Conservation (phyloP, 2,797 vertebrate species). For the Malacoraja senta region DNA sequence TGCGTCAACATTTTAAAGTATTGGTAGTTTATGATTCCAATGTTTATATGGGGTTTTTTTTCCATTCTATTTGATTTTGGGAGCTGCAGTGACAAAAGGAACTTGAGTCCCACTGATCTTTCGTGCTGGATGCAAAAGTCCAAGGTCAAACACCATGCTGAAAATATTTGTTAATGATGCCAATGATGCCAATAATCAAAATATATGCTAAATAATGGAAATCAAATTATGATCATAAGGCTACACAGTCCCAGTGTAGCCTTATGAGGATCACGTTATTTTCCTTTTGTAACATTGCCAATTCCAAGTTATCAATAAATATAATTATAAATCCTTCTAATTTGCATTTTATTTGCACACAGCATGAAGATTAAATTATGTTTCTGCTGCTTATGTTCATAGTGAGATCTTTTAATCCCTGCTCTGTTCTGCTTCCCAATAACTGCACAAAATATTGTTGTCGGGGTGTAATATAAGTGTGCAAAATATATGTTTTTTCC, state of each 20-base stretch:
- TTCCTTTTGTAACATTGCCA: background rate
- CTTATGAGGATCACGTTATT: background rate
- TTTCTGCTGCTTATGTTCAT: background rate
- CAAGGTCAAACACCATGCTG: too few species aligned
- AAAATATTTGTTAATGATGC: background rate
- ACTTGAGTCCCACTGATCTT: too few species aligned
- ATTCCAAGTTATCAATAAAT: background rate
- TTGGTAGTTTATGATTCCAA: too few species aligned
- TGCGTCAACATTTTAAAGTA: background rate
- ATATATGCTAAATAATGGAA: background rate
- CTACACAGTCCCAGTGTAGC: background rate
- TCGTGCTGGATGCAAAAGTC: background rate
- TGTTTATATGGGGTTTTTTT: too few species aligned
- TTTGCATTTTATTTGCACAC: background rate
- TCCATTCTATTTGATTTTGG: background rate
- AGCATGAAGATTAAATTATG: background rate
- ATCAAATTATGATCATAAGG: too few species aligned
- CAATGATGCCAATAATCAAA: background rate
- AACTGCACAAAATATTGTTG: slow-evolving; percentile 41
- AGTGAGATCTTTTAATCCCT: background rate
- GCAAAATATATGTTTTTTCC: background rate
- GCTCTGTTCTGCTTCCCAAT: background rate
- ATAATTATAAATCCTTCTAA: background rate
- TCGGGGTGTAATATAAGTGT: background rate
- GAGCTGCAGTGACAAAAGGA: too few species aligned